Percentiles rank a stretch among this genome's conserved stretches.
phyloP scores from a whole-genome alignment of 2,113 vertebrate species.

The Okapia johnstoni region DNA sequence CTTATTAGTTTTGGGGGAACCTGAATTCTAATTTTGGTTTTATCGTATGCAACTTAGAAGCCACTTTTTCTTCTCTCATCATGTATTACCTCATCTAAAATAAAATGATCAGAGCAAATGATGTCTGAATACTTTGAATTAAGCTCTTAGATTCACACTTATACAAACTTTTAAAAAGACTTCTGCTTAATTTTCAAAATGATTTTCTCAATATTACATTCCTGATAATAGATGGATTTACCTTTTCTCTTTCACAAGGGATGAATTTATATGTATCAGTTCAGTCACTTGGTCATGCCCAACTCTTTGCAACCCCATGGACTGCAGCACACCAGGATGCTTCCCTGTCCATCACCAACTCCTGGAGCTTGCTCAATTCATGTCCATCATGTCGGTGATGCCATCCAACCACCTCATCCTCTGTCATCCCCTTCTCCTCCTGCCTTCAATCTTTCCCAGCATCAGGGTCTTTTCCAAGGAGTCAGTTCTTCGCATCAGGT shows the following conservation, averaged over 20 bases:
- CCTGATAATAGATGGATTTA: neutral
- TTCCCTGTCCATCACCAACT: neutral
- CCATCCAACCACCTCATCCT: neutral
- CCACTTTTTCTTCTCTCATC: neutral
- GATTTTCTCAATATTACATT: neutral
- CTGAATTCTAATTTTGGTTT: neutral
- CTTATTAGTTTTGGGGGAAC: neutral
- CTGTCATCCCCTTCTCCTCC: neutral
- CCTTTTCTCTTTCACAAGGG: neutral
- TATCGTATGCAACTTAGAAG: neutral
- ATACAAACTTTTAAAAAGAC: neutral
- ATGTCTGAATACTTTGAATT: neutral
- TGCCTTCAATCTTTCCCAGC: neutral
- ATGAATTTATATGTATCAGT: neutral
- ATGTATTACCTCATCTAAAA: neutral
- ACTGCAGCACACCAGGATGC: neutral
- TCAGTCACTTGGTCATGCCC: neutral
- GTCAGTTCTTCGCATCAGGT: neutral
- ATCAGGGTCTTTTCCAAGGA: neutral
- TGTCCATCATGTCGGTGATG: neutral
- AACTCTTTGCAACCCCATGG: neutral
- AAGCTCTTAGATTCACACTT: neutral
- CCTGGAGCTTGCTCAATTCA: neutral
- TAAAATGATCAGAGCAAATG: neutral
- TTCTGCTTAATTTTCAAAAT: conserved; percentile 28